phyloP scores from a whole-genome alignment of 30 jellyfish, hydroid and myxozoan species.

The Hydra vulgaris region DNA sequence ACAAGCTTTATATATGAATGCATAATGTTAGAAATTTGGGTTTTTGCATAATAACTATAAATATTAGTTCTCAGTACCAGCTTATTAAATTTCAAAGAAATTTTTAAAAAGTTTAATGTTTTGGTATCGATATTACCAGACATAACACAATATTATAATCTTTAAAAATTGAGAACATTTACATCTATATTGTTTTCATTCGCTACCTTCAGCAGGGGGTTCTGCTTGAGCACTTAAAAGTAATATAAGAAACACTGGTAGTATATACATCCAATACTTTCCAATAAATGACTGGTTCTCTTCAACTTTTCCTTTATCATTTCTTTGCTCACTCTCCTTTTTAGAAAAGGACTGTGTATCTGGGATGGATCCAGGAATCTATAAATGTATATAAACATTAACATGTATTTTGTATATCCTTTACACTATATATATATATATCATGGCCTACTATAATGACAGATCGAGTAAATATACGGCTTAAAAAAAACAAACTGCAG shows the following conservation, averaged over 20 bases:
- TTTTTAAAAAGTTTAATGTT: too few species aligned
- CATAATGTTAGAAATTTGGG: too few species aligned
- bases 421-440: background rate
- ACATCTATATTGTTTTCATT: background rate
- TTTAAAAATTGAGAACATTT: background rate
- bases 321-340: slow-evolving; percentile 47
- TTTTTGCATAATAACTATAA: too few species aligned
- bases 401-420: too few species aligned
- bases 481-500: too few species aligned
- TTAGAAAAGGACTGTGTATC: slow-evolving; percentile 83
- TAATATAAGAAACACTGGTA: slow-evolving; percentile 71
- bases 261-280: slow-evolving; percentile 96
- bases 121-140: too few species aligned
- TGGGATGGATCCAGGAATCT: slow-evolving; percentile 82
- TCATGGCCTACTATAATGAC: background rate
- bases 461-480: too few species aligned
- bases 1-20: too few species aligned
- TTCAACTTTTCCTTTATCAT: slow-evolving; percentile 67
- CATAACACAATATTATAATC: background rate
- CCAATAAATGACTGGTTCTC: slow-evolving; percentile 90
- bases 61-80: too few species aligned
- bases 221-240: slow-evolving; percentile 92
- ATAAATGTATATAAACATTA: too few species aligned
- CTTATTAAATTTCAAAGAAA: too few species aligned
- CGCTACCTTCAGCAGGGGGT: slow-evolving; percentile 61